Conservation (phyloP, 2,797 vertebrate species). For the Neostethus bicornis region DNA sequence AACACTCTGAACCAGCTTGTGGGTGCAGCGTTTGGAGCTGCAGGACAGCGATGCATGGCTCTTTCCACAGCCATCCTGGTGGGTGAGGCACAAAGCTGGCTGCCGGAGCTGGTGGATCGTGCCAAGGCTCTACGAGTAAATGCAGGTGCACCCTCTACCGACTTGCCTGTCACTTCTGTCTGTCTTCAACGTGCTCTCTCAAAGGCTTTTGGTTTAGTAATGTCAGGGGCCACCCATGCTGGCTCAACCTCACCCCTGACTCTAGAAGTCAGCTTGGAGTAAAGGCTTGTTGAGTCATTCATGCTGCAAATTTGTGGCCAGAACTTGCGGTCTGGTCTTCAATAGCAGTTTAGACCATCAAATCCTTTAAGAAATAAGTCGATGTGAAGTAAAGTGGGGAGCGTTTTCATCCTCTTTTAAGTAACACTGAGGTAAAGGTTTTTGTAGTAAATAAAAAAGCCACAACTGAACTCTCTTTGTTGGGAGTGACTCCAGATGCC, state of each 20-base stretch:
- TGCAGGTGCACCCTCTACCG: constrained; percentile 82
- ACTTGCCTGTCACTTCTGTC: constrained; percentile 25
- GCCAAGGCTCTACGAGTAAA: constrained; percentile 90
- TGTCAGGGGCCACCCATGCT: constrained; percentile 74
- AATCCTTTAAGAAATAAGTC: constrained; percentile 54
- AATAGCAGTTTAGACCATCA: constrained; percentile 66
- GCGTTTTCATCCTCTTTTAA: constrained; percentile 40
- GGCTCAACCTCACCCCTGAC: constrained; percentile 72
- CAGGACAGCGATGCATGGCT: constrained; percentile 97
- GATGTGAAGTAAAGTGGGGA: constrained; percentile 52
- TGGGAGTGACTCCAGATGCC: constrained; percentile 62
- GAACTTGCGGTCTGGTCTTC: constrained; percentile 67
- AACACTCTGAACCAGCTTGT: constrained; percentile 97
- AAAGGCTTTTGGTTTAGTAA: constrained; percentile 43
- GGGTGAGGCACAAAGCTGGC: constrained; percentile 89
- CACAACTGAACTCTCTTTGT: constrained; percentile 57
- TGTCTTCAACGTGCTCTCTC: constrained; percentile 19
- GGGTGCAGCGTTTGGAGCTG: constrained; percentile 95
- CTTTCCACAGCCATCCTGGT: constrained; percentile 93
- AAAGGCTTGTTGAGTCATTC: constrained; percentile 72
- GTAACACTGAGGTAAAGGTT: constrained; percentile 49
- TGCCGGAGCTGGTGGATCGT: constrained; percentile 92
- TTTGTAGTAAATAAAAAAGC: constrained; percentile 62
- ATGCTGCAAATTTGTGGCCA: constrained; percentile 77
- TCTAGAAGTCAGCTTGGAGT: constrained; percentile 61